Percentiles rank a stretch among this genome's conserved stretches.
Evolutionary conservation across 1,140 invertebrate species (phyloP).

Genomic region (Hylaeus anthracinus): DNA sequence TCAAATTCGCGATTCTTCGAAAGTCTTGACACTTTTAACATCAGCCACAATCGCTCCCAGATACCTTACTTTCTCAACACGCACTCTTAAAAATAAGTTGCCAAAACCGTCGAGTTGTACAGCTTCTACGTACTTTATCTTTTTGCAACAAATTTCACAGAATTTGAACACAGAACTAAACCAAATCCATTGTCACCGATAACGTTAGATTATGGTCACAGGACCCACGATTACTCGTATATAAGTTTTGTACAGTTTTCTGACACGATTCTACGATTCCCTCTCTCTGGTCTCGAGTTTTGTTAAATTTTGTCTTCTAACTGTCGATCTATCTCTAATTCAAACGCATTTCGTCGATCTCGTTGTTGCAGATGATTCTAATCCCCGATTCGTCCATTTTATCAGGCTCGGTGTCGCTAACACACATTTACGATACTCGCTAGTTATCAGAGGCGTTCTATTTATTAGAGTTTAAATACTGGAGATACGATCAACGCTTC

Average conservation of each 20-base stretch:
- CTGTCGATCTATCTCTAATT: slow-evolving; percentile 9
- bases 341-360: slow-evolving; percentile 16
- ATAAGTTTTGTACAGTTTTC: slow-evolving; percentile 19
- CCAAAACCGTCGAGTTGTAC: neutral
- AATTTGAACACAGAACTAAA: neutral
- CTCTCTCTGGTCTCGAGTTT: neutral
- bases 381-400: neutral
- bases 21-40: slow-evolving; percentile 15
- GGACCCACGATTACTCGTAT: neutral
- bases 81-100: neutral
- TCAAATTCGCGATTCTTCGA: slow-evolving; percentile 30
- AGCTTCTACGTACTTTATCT: neutral
- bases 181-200: neutral
- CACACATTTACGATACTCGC: neutral
- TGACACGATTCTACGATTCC: neutral
- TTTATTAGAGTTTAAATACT: slow-evolving; percentile 3
- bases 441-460: neutral
- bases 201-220: neutral
- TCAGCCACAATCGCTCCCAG: slow-evolving; percentile 11
- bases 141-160: neutral
- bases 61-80: neutral
- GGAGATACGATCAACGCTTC: neutral
- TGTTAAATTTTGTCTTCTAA: slow-evolving; percentile 5
- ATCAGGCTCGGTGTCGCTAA: neutral
- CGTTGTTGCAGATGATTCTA: slow-evolving; percentile 8